phyloP scores from a whole-genome alignment of 2,888 invertebrate species.

The Andrena fulva region DNA sequence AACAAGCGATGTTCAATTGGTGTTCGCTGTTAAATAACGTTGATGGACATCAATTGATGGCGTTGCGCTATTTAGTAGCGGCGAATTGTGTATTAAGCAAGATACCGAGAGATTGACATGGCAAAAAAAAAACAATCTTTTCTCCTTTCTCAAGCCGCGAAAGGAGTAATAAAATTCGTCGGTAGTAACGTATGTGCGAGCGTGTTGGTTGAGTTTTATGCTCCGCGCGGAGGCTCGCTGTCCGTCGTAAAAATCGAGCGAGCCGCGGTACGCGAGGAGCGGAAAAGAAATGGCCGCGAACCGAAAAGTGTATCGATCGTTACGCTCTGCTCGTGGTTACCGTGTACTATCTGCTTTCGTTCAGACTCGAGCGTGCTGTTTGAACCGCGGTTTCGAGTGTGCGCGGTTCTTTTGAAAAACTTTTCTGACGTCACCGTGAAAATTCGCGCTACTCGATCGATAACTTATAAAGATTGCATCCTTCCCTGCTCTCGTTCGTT shows the following conservation, averaged over 20 bases:
- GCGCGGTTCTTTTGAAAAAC: neutral
- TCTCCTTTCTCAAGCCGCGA: neutral
- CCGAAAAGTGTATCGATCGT: slow-evolving; percentile 19
- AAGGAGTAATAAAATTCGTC: neutral
- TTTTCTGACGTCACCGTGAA: neutral
- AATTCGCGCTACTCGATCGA: neutral
- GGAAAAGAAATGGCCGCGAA: slow-evolving; percentile 16
- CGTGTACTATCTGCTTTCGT: neutral
- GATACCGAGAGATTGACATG: neutral
- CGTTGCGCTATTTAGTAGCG: slow-evolving; percentile 4
- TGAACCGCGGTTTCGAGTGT: neutral
- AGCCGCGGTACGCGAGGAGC: neutral
- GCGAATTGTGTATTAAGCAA: neutral
- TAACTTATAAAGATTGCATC: neutral
- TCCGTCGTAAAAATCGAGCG: neutral
- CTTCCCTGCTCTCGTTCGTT: neutral
- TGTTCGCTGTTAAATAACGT: slow-evolving; percentile 30
- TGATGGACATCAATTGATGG: slow-evolving; percentile 28
- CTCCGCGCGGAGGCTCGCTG: neutral
- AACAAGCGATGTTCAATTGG: slow-evolving; percentile 19
- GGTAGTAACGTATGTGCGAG: neutral
- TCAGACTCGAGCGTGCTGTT: neutral
- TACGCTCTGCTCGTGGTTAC: neutral
- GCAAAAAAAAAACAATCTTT: neutral
- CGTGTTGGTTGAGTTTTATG: neutral